A percentile compares a stretch with the other conserved stretches of the same genome.
Evolutionary conservation across 2,888 invertebrate species (phyloP).

Genomic region (Ichneumon xanthorius): DNA sequence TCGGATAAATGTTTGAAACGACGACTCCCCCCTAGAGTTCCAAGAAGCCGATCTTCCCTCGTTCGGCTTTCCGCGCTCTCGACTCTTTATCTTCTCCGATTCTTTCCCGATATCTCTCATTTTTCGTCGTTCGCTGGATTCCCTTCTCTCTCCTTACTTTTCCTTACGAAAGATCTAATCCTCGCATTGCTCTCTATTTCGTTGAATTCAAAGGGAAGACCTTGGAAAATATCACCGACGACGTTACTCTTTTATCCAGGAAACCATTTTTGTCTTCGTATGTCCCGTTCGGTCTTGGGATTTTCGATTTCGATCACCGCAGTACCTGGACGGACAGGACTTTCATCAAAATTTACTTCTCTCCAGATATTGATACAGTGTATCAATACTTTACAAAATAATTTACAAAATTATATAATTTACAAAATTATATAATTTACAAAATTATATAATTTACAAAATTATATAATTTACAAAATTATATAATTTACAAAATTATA

Average conservation of each 20-base stretch:
- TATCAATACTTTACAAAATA: too few species aligned
- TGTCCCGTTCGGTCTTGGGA: not conserved
- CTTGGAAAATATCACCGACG: constrained; percentile 8
- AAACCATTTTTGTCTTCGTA: constrained; percentile 26
- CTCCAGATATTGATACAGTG: not conserved
- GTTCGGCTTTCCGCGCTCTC: constrained; percentile 24
- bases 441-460: too few species aligned
- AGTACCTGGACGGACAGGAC: not conserved
- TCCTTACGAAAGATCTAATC: constrained; percentile 57
- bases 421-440: too few species aligned
- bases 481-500: too few species aligned
- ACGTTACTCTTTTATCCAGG: constrained; percentile 2
- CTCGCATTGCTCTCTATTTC: constrained; percentile 44
- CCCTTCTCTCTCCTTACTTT: constrained; percentile 27
- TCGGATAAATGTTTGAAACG: too few species aligned
- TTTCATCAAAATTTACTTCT: not conserved
- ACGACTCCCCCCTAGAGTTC: constrained; percentile 1
- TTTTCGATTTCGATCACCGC: constrained; percentile 11
- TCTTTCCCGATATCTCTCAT: not conserved
- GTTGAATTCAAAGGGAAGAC: constrained; percentile 1
- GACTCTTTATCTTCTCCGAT: constrained; percentile 14
- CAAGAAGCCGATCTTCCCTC: constrained; percentile 39
- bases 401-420: too few species aligned
- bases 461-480: too few species aligned
- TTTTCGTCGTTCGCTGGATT: not conserved